Percentiles rank a stretch among this genome's conserved stretches.
Conservation (phyloP, 2,113 vertebrate genomes). For the Neofelis nebulosa region DNA sequence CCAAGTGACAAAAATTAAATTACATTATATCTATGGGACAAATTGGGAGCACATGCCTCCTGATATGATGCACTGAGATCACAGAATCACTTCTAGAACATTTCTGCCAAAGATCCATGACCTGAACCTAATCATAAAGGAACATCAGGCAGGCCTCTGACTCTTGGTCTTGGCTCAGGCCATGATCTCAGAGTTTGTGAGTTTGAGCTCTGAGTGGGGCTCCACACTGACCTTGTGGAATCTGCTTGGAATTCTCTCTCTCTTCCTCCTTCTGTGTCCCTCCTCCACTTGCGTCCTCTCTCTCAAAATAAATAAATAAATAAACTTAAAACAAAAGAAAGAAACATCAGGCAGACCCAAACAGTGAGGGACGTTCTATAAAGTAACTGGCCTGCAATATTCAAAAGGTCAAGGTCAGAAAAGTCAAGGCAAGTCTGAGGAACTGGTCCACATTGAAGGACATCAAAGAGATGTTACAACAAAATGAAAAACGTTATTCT, state of each 20-base stretch:
- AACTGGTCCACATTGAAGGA: not conserved
- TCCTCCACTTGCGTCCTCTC: too few species aligned
- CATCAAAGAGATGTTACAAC: not conserved
- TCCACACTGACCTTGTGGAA: too few species aligned
- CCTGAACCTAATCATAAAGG: not conserved
- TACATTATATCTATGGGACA: not conserved
- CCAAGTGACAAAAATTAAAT: not conserved
- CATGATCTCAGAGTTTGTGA: too few species aligned
- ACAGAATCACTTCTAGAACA: not conserved
- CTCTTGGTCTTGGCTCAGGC: too few species aligned
- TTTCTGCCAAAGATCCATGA: not conserved
- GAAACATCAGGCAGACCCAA: not conserved
- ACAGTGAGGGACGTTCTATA: not conserved
- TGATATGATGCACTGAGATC: not conserved
- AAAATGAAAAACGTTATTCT: not conserved
- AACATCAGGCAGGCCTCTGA: not conserved
- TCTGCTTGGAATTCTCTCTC: too few species aligned
- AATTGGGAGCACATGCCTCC: not conserved
- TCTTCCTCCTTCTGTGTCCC: too few species aligned
- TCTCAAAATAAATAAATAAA: too few species aligned
- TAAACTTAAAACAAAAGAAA: not conserved
- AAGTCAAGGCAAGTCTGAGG: not conserved
- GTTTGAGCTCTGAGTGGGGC: too few species aligned
- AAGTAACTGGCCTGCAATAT: not conserved
- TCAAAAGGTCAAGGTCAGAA: not conserved